phyloP scores from a whole-genome alignment of 92 coral and sea anemone species.

The Scolanthus callimorphus region DNA sequence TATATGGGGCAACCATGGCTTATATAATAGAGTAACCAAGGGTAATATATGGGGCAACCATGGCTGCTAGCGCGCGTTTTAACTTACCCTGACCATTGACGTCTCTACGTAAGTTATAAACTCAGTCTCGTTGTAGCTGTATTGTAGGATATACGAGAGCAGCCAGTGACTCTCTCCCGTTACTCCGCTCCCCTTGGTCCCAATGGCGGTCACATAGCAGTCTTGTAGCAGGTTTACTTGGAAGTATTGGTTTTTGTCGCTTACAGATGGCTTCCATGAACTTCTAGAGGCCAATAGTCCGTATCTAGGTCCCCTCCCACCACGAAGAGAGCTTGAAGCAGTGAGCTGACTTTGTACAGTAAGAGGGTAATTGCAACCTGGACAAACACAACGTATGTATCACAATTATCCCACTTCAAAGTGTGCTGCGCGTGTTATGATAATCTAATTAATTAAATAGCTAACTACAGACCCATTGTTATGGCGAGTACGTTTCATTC shows the following conservation, averaged over 20 bases:
- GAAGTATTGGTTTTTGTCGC: conserved; percentile 4
- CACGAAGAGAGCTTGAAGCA: neutral
- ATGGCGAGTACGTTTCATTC: too few species aligned
- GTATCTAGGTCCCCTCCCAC: neutral
- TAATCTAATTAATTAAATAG: too few species aligned
- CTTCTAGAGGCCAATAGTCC: neutral
- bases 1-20: too few species aligned
- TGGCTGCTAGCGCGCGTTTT: too few species aligned
- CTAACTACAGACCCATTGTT: too few species aligned
- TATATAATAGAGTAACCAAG: too few species aligned
- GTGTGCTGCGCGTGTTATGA: too few species aligned
- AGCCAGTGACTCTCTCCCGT: conserved; percentile 14
- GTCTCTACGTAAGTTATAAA: conserved; percentile 10
- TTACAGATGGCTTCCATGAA: conserved; percentile 11
- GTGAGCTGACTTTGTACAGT: neutral
- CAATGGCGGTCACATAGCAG: conserved; percentile 17
- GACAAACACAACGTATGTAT: neutral
- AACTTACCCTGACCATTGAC: too few species aligned
- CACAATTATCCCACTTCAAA: too few species aligned
- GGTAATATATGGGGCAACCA: too few species aligned
- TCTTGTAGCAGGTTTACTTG: neutral
- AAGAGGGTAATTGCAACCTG: conserved; percentile 27
- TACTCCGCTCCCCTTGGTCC: conserved; percentile 16
- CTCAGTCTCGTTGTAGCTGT: neutral
- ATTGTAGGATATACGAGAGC: conserved; percentile 5